phyloP scores from a whole-genome alignment of 2,888 invertebrate genomes.

The Pristionchus mayeri region DNA sequence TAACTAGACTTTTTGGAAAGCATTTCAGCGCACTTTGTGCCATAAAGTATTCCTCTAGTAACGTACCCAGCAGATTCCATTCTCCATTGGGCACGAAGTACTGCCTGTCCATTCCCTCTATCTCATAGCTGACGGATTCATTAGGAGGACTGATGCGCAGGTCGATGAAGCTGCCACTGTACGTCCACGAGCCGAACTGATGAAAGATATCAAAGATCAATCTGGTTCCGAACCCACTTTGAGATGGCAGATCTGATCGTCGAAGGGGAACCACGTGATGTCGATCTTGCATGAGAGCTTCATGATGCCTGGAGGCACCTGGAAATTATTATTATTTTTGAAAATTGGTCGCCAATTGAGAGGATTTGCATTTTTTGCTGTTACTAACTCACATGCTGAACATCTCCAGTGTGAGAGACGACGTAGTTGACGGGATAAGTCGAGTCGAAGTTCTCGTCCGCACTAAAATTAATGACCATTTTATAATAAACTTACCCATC shows the following conservation, averaged over 20 bases:
- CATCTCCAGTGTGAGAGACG: constrained; percentile 93
- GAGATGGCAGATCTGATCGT: constrained; percentile 79
- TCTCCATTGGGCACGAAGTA: constrained; percentile 98
- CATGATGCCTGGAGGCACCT: constrained; percentile 86
- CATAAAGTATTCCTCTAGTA: background rate
- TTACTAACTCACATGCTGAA: constrained; percentile 81
- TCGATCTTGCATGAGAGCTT: constrained; percentile 88
- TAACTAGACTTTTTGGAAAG: too few species aligned
- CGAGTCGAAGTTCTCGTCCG: constrained; percentile 69
- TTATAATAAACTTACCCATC: background rate
- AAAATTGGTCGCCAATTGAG: constrained; percentile 79
- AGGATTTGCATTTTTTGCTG: too few species aligned
- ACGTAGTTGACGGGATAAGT: constrained; percentile 78
- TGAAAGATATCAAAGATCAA: background rate
- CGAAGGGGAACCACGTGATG: constrained; percentile 85
- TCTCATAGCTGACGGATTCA: constrained; percentile 60
- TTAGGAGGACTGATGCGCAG: constrained; percentile 78
- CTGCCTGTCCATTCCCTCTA: constrained; percentile 79
- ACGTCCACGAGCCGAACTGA: constrained; percentile 97
- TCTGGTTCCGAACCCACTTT: constrained; percentile 54
- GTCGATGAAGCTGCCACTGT: constrained; percentile 91
- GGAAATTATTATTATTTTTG: background rate
- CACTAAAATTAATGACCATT: constrained; percentile 47
- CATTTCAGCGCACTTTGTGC: too few species aligned
- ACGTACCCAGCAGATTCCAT: constrained; percentile 88